Base-by-base conservation (phyloP, 2,888 invertebrate genomes). In the Torymus texanus region DNA sequence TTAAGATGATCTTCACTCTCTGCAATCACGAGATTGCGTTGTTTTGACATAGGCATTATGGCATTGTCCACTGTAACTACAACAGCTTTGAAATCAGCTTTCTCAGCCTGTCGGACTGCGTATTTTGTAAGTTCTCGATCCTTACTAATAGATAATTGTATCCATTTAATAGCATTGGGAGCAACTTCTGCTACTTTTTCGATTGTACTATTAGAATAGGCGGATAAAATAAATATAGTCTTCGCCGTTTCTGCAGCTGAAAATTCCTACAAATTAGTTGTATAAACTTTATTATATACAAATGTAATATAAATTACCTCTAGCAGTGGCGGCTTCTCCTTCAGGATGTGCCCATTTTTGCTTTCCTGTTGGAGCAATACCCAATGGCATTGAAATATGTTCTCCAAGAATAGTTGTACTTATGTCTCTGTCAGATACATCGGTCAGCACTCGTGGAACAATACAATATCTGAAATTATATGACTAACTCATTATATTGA, bases 51-150 rank as follows among this genome's bases (percentile, higher is more conserved):
- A 41, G 41, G 8, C 41, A 41, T 41, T 0, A 95, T 90, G 0
- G 97, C 97, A 0, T 97, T 95, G 89, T 98, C 98, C 0, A 98
- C 95, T 0, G 97, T 98, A 5, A 98, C 89, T 0, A 95, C 97
- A 1, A 98, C 90, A 0, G 97, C 97, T 90, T 95, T 95, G 87
- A 93, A 98, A 16, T 96, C 97, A 14, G 94, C 93, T 65, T 91
- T 92, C 90, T 97, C 97, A 0, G 96, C 98, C 84, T 96, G 92
- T 56, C 91, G 87, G 0, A 98, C 93, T 82, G 98, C 91, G 83
- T 92, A 92, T 85, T 91, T 91, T 0, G 96, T 96, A 1, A 96
- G 91, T 55, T 94, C 91, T 83, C 95, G 93, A 88, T 97, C 95
- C 81, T 92, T 95, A 89, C 96, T 97, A 84, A 98, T 94, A 88